Conservation (phyloP, 2,888 invertebrate species). For the Zelleria hepariella region DNA sequence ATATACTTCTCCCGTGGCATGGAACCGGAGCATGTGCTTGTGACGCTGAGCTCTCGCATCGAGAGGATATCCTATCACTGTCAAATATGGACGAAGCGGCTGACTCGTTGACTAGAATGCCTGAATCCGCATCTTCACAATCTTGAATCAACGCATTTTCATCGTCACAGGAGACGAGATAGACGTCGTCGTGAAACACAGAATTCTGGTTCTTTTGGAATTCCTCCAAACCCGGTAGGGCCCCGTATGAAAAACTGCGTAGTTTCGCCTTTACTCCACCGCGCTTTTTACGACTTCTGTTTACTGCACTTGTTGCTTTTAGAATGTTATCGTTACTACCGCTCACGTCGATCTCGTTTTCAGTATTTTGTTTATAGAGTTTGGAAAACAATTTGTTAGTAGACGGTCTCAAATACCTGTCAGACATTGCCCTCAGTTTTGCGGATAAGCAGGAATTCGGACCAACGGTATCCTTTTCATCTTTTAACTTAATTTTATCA, state of each 20-base stretch:
- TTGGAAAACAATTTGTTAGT: conserved; percentile 79
- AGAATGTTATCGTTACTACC: conserved; percentile 37
- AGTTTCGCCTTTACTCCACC: conserved; percentile 67
- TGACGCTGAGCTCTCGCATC: conserved; percentile 68
- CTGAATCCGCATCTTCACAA: conserved; percentile 81
- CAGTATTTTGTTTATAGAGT: conserved; percentile 70
- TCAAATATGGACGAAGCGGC: conserved; percentile 77
- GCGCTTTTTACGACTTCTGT: conserved; percentile 52
- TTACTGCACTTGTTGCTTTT: conserved; percentile 38
- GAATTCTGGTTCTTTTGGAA: conserved; percentile 75
- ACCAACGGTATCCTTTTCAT: conserved; percentile 61
- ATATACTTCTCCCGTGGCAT: conserved; percentile 61
- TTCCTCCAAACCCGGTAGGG: conserved; percentile 80
- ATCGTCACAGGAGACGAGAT: conserved; percentile 62
- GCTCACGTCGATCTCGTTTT: conserved; percentile 37
- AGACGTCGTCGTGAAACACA: conserved; percentile 74
- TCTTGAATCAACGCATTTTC: conserved; percentile 72
- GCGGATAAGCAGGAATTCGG: conserved; percentile 77
- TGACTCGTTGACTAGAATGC: conserved; percentile 81
- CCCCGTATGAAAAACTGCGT: conserved; percentile 82
- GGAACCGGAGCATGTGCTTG: conserved; percentile 47
- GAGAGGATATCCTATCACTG: conserved; percentile 65
- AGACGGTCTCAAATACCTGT: conserved; percentile 78
- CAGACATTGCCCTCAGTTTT: conserved; percentile 80
- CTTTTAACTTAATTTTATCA: conserved; percentile 60